Evolutionary conservation across 2,797 vertebrate genomes (phyloP).

Genomic region (Labroides dimidiatus): DNA sequence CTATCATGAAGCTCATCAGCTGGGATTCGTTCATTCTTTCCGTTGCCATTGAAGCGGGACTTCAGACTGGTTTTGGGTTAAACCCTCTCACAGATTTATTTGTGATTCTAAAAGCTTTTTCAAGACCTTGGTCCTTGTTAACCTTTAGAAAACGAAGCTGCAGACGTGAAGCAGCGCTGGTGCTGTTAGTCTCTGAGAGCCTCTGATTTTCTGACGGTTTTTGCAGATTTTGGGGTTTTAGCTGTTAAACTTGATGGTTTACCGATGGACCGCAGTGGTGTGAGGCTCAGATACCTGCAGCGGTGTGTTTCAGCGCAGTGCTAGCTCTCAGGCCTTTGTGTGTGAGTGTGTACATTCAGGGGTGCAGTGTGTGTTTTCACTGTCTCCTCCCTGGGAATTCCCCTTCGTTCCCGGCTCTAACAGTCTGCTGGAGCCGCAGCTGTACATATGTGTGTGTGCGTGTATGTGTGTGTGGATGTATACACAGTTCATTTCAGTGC

Average conservation of each 20-base stretch:
- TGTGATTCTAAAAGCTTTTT: constrained; percentile 13
- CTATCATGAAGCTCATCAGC: not conserved
- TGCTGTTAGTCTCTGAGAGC: no score
- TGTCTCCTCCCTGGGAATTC: constrained; percentile 82
- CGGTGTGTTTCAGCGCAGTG: constrained; percentile 23
- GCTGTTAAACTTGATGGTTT: constrained; percentile 11
- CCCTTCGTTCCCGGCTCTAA: constrained; percentile 72
- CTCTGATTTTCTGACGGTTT: not conserved
- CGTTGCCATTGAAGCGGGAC: not conserved
- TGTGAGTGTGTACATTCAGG: constrained; percentile 30
- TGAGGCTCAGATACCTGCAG: constrained; percentile 1
- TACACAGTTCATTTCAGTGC: constrained; percentile 52
- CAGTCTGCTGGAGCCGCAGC: constrained; percentile 71
- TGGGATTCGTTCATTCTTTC: constrained; percentile 1
- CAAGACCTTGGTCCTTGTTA: not conserved
- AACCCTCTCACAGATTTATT: not conserved
- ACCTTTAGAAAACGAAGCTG: no score
- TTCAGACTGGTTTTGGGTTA: not conserved
- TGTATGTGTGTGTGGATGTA: constrained; percentile 42
- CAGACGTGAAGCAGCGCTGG: no score
- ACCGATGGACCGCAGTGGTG: constrained; percentile 24
- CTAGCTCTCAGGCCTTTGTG: constrained; percentile 39
- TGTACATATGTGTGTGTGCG: constrained; percentile 58
- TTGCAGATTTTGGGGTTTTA: not conserved
- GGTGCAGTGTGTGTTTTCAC: constrained; percentile 71